These are phyloP conservation scores for Parazoanthus swiftii DNA, from an alignment of 92 coral and sea anemone genomes.

Conservation along the genomic window DNA sequence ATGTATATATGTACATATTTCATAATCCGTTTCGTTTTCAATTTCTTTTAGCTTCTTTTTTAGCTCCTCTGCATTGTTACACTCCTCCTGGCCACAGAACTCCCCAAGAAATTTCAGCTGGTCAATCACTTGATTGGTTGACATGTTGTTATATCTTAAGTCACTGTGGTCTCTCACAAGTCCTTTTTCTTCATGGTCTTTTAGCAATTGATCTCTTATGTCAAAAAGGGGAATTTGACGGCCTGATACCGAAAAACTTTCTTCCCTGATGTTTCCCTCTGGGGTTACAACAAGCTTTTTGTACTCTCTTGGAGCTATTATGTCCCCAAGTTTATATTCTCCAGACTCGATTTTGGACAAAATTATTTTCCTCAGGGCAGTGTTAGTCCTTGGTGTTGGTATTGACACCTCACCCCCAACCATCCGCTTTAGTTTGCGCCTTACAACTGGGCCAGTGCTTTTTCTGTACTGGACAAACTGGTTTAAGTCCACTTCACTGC, in stretches of 20 bases:
- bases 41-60: background rate
- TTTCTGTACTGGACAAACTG: background rate
- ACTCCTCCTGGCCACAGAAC: conserved; percentile 9
- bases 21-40: background rate
- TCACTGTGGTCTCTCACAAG: conserved; percentile 45
- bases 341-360: background rate
- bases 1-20: too few species aligned
- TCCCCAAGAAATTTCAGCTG: conserved; percentile 34
- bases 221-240: conserved; percentile 18
- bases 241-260: conserved; percentile 4
- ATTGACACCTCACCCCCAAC: conserved; percentile 2
- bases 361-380: background rate
- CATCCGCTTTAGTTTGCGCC: background rate
- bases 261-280: background rate
- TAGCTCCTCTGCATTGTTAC: background rate
- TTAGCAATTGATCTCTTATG: background rate
- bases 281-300: background rate
- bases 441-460: background rate
- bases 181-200: conserved; percentile 26
- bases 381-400: conserved; percentile 24
- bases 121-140: conserved; percentile 10
- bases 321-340: conserved; percentile 3
- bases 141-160: background rate
- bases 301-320: background rate
- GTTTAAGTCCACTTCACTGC: background rate